Evolutionary conservation across 2,113 vertebrate species (phyloP), one percentile per base, ranked within the genome.

Genomic region (Anoura caudifer): DNA sequence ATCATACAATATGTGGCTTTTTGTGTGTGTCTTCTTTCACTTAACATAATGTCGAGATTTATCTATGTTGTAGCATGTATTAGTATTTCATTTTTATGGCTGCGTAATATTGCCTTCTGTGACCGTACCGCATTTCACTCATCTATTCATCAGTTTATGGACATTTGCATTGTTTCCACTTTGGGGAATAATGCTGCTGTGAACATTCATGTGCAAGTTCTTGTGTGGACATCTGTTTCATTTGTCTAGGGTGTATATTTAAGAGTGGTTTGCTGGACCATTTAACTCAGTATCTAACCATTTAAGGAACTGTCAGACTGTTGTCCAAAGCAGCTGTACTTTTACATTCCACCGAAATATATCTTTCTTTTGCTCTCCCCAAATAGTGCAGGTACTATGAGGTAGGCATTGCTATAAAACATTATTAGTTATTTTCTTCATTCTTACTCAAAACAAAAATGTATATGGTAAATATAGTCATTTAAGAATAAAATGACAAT

Each of bases 21-120:
- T 91, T 56, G 56, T 92, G 67, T 91, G 36, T 86, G 50, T 36
- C 56, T 94, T 88, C 79, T 82, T 95, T 83, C 15, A 73, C 33
- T 72, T 82, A 56, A 38, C 16, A 8, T 81, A 69, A 52, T 85
- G n/a, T 90, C 20, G 72, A 65, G 38, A 16, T 77, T 82, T 47
- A 52, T 84, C 75, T n/a, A 4, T 87, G 43, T 65, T 63, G 5
- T 77, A 36, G 28, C 22, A 59, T 82, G 24, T 90, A 52, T 82
- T 15, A 56, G 1, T 81, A 67, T 19, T 92, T 85, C 6, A n/a
- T 92, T 93, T 96, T 88, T 89, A 72, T 86, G 50, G 22, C 31
- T 52, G 17, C 28, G 13, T 94, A 79, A n/a, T 73, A 73, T 19
- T 86, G 14, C 20, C 36, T 45, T 77, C 8, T 94, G 45, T 50